Conservation (phyloP, 2,797 vertebrate species). For the Sebastes iracundus region DNA sequence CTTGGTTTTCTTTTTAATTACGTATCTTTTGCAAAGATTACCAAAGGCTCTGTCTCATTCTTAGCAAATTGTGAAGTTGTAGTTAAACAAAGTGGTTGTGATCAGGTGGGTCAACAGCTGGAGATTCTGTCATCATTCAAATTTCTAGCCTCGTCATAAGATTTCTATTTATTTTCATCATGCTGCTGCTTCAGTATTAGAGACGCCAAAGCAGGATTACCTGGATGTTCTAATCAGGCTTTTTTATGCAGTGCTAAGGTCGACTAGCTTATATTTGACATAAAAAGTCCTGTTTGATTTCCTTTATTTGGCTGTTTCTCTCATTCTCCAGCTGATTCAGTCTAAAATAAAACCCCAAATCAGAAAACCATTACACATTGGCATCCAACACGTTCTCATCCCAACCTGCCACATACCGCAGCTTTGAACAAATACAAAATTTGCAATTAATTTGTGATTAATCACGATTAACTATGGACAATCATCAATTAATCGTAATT, state of each 20-base stretch:
- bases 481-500: too few species aligned
- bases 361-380: background rate
- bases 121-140: background rate
- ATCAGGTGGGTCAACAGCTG: background rate
- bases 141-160: background rate
- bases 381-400: too few species aligned
- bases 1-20: background rate
- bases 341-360: background rate
- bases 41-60: background rate
- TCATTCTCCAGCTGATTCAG: background rate
- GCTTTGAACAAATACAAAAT: too few species aligned
- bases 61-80: background rate
- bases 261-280: background rate
- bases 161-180: background rate
- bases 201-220: background rate
- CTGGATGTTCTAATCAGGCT: background rate
- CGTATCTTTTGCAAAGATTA: background rate
- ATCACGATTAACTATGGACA: too few species aligned
- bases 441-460: too few species aligned
- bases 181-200: background rate
- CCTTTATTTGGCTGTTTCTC: background rate
- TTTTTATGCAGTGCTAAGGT: background rate
- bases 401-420: too few species aligned
- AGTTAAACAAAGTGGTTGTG: background rate
- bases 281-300: background rate